Evolutionary conservation across 2,113 vertebrate genomes (phyloP), one percentile per base, ranked within the genome.

Genomic region (Progne subis): DNA sequence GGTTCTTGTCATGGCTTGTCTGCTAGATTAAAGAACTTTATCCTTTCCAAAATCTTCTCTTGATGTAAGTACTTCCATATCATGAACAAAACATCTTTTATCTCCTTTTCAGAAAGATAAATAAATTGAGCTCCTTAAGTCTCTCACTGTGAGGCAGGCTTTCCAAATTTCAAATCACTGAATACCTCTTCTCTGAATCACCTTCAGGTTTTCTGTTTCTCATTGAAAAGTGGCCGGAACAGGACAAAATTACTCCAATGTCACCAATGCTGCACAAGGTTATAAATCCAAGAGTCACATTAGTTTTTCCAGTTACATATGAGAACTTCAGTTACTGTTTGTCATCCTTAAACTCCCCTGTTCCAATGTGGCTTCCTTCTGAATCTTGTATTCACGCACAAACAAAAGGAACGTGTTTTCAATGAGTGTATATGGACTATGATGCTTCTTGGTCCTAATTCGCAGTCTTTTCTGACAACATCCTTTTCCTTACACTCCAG

Each of bases 71-170:
- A 86, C 64, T 94, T 96, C 82, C 61, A 92, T 80, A 95, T 88
- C 68, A 92, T 44, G 91, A 94, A 88, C 88, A 93, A 96, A 94
- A 88, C 80, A 82, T 39, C 65, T 96, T 96, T 96, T 90, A 96
- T 96, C 86, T 90, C 41, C 64, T 93, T 90, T 81, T 84, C 93
- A 86, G 80, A 79, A 84, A 96, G 93, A 92, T 95, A 96, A 90
- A 96, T 92, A 96, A 88, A 92, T 93, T 60, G 86, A 86, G 82
- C 80, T 94, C 72, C 90, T 88, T 92, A 93, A 96, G 94, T 63
- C 65, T 93, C 85, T 95, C 64, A 75, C 56, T 92, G 82, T 83
- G 80, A 92, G 80, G 72, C 37, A 84, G 47, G 77, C 57, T 94
- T 88, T 92, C 79, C 76, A 88, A 86, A 61, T 86, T 64, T 90